Evolutionary conservation across 2,888 invertebrate species (phyloP).

Genomic region (Aporophyla lueneburgensis): DNA sequence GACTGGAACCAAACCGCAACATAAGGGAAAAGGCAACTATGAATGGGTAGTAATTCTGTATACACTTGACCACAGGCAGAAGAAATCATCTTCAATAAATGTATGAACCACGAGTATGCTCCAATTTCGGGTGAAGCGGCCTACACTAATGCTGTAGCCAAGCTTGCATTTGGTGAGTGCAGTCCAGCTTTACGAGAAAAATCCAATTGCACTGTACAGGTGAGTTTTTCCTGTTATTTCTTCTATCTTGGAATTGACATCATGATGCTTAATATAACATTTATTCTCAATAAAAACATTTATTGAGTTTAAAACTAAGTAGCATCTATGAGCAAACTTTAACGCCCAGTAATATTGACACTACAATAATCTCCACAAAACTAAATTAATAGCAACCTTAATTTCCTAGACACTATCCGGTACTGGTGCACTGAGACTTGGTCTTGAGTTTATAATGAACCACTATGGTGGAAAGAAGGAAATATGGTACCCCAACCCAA

Average conservation of each 20-base stretch:
- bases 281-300: not conserved
- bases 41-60: not conserved
- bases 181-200: slow-evolving; percentile 93
- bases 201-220: slow-evolving; percentile 94
- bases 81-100: slow-evolving; percentile 92
- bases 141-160: slow-evolving; percentile 96
- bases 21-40: not conserved
- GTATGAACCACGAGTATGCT: slow-evolving; percentile 98
- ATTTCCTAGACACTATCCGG: slow-evolving; percentile 96
- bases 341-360: not conserved
- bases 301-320: not conserved
- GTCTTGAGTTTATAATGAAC: slow-evolving; percentile 96
- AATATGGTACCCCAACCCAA: slow-evolving; percentile 97
- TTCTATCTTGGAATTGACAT: not conserved
- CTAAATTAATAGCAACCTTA: slow-evolving; percentile 50
- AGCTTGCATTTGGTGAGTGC: slow-evolving; percentile 96
- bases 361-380: not conserved
- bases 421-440: slow-evolving; percentile 98
- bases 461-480: slow-evolving; percentile 95
- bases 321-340: slow-evolving; percentile 3
- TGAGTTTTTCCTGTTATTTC: slow-evolving; percentile 66
- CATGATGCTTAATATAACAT: not conserved
- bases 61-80: slow-evolving; percentile 93
- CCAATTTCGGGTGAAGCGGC: slow-evolving; percentile 96
- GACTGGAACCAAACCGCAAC: not conserved